Evolutionary conservation across 1,140 invertebrate species (phyloP).

Genomic region (Nephotettix cincticeps): DNA sequence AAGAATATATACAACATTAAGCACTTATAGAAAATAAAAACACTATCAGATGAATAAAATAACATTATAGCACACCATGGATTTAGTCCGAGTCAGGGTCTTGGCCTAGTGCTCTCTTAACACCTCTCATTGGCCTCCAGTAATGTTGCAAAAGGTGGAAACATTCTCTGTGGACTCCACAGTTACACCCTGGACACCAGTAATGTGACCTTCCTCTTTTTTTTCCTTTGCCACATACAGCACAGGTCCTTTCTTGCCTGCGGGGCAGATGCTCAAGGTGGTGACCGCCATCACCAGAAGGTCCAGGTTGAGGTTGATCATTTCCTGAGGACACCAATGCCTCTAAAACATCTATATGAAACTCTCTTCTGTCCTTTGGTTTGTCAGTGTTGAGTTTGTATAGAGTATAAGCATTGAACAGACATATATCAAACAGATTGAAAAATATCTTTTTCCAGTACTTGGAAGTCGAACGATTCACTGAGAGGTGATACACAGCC

Average conservation of each 20-base stretch:
- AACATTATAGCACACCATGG: no score
- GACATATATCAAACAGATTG: not conserved
- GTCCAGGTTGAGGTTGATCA: not conserved
- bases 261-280: not conserved
- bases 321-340: no score
- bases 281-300: not conserved
- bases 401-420: constrained; percentile 4
- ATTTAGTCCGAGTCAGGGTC: not conserved
- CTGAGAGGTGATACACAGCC: constrained; percentile 14
- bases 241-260: not conserved
- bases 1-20: no score
- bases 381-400: no score
- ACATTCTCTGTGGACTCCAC: constrained; percentile 9
- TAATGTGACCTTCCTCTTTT: constrained; percentile 1
- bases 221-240: not conserved
- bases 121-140: not conserved
- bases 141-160: constrained; percentile 3
- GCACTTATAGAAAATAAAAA: no score
- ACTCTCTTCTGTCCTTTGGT: no score
- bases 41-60: no score
- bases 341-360: no score
- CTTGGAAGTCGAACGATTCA: not conserved
- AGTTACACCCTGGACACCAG: constrained; percentile 14
- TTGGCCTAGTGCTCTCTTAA: not conserved
- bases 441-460: no score